Evolutionary conservation across 2,888 invertebrate species (phyloP), one percentile per base, ranked within the genome.

Genomic region (Melikaiella ostensackeni): DNA sequence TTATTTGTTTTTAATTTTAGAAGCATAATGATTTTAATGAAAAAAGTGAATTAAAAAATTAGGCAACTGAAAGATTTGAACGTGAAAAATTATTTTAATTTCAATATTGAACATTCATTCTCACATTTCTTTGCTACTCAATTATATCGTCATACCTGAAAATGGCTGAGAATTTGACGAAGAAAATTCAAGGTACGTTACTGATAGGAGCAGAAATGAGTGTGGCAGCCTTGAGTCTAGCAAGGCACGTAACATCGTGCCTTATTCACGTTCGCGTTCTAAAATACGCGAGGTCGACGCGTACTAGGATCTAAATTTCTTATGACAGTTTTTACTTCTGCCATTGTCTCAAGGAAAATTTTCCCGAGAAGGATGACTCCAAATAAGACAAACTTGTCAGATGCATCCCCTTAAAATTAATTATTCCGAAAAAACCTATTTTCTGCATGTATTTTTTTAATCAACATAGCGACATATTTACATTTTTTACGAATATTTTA

Each of bases 261-360:
- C 46, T 46, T 46, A 46, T 46, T 64, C 64, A 64, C 64, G 64
- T 24, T 64, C 42, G 42, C 64, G 42, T 64, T 64, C 64, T 64
- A 64, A 64, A 64, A 64, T 64, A 64, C 64, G 64, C 64, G 64
- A 64, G 64, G 64, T 42, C 64, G 38, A 64, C 64, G 42, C 27
- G 24, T 42, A 64, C 64, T 64, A 64, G 42, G 42, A 64, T 64
- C 64, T 64, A 64, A 64, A 64, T 64, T 64, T 64, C 64, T 64
- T 64, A 42, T 64, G 64, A 42, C 64, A 64, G 38, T 64, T 64
- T 64, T 64, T 64, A 42, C 42, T 24, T 21, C 35, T 33, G 35
- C 64, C 35, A 64, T 42, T 42, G 42, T 64, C 19, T 64, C 27
- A 7, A 21, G 64, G 27, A 64, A 64, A 64, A 35, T 21, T 33